Conservation (phyloP, 2,113 vertebrate species). For the Myiagra hebetior region DNA sequence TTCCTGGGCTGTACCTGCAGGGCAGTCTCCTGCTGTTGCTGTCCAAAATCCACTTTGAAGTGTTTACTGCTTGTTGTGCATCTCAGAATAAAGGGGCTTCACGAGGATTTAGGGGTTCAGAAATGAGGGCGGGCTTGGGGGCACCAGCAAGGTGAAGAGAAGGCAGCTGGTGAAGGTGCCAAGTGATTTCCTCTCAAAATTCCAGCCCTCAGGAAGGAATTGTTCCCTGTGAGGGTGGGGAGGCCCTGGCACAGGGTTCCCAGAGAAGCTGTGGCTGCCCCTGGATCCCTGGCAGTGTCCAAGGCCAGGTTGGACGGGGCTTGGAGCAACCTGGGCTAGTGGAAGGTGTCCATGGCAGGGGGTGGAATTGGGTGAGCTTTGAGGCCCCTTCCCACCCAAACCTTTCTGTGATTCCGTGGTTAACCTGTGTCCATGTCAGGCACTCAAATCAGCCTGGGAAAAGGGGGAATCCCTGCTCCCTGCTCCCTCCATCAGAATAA, state of each 20-base stretch:
- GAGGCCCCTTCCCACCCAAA: background rate
- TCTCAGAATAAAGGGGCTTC: accelerated
- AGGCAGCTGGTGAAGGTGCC: background rate
- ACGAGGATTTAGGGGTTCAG: background rate
- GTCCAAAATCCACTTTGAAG: background rate
- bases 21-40: background rate
- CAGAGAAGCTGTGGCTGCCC: background rate
- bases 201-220: background rate
- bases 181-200: background rate
- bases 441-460: background rate
- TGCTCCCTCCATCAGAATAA: background rate
- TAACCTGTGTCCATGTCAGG: background rate
- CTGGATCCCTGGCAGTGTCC: background rate
- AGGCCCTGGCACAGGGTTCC: accelerated
- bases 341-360: background rate
- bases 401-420: background rate
- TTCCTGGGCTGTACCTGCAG: background rate
- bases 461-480: background rate
- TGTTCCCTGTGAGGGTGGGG: accelerated
- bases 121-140: background rate
- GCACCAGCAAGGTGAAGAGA: background rate
- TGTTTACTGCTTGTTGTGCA: background rate
- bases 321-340: background rate
- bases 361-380: accelerated
- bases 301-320: accelerated